Percentiles rank a stretch among this genome's conserved stretches.
Evolutionary conservation across 2,113 vertebrate species (phyloP).

Genomic region (Notarius quadriscutis): DNA sequence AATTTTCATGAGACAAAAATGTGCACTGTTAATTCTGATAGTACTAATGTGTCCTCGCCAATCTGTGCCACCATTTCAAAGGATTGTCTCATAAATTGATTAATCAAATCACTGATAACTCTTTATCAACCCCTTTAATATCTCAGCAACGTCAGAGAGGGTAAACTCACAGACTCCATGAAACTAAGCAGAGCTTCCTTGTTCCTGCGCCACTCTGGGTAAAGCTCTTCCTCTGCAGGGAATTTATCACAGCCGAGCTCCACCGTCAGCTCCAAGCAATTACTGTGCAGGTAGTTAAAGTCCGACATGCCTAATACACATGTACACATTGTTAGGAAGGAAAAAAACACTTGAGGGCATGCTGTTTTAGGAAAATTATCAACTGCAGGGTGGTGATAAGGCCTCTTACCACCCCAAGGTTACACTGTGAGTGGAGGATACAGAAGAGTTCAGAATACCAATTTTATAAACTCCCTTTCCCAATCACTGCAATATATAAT

Average conservation of each 20-base stretch:
- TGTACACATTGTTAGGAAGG: not conserved
- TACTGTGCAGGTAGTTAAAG: conserved; percentile 95
- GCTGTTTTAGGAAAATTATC: not conserved
- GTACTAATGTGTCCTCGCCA: not conserved
- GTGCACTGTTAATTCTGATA: not conserved
- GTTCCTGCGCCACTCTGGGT: conserved; percentile 89
- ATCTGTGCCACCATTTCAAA: not conserved
- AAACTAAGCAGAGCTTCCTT: conserved; percentile 88
- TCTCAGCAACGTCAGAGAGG: not conserved
- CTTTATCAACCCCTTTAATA: not conserved
- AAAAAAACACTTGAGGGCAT: not conserved
- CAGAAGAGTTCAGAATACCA: not conserved
- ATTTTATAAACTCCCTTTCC: not conserved
- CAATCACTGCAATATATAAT: not conserved
- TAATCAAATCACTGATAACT: not conserved
- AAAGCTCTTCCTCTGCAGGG: conserved; percentile 87
- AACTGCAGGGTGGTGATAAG: not conserved
- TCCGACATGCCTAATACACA: conserved; percentile 86
- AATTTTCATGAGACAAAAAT: not conserved
- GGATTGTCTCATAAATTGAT: not conserved
- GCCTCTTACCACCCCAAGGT: not conserved
- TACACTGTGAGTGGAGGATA: not conserved
- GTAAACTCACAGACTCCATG: conserved; percentile 83
- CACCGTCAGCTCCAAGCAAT: conserved; percentile 93
- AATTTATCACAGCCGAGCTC: conserved; percentile 96